Percentiles rank a stretch among this genome's conserved stretches.
These are phyloP conservation scores for Cyrtodaria siliqua DNA, from an alignment of 2,888 invertebrate genomes.

Conservation along the genomic window DNA sequence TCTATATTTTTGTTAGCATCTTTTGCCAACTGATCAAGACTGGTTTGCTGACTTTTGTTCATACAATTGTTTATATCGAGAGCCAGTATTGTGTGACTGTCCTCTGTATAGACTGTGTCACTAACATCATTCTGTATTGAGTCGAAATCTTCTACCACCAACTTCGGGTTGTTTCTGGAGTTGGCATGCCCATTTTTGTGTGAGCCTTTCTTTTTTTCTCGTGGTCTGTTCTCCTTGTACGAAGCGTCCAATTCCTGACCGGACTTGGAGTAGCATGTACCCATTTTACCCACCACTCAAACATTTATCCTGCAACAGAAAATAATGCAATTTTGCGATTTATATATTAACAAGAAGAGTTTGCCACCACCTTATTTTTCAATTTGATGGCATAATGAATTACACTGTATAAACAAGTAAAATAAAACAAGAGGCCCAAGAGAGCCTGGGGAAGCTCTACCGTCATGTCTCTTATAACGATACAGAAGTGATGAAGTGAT, in stretches of 20 bases:
- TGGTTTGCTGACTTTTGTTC: conserved; percentile 62
- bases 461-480: too few species aligned
- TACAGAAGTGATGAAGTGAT: too few species aligned
- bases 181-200: conserved; percentile 47
- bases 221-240: conserved; percentile 61
- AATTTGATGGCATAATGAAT: too few species aligned
- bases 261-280: conserved; percentile 72
- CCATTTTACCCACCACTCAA: conserved; percentile 56
- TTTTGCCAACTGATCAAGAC: conserved; percentile 42
- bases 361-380: too few species aligned
- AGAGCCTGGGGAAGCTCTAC: too few species aligned
- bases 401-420: too few species aligned
- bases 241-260: conserved; percentile 63
- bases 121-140: conserved; percentile 58
- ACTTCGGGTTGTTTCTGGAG: conserved; percentile 25
- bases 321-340: too few species aligned
- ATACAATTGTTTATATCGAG: conserved; percentile 48
- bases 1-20: conserved; percentile 10
- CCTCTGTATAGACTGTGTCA: conserved; percentile 64
- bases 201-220: conserved; percentile 42
- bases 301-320: not conserved
- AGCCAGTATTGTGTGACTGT: conserved; percentile 48
- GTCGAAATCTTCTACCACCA: conserved; percentile 34
- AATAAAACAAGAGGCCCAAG: too few species aligned
- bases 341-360: too few species aligned